Percentiles rank a stretch among this genome's conserved stretches.
phyloP scores from a whole-genome alignment of 2,888 invertebrate species.

The Microchrysa polita region DNA sequence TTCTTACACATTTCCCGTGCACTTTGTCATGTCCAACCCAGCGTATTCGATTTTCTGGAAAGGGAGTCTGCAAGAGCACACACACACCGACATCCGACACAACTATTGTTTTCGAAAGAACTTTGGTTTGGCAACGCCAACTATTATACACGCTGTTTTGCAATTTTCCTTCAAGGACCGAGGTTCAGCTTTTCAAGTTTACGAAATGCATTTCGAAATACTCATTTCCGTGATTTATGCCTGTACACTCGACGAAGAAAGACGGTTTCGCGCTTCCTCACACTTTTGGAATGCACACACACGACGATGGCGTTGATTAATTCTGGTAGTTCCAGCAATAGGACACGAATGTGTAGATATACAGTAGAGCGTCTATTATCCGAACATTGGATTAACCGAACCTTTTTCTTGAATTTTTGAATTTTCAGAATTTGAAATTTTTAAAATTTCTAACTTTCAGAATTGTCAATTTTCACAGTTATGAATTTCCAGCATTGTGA shows the following conservation, averaged over 20 bases:
- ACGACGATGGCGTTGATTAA: conserved; percentile 34
- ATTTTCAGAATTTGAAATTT: too few relatives aligned
- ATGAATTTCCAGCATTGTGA: too few relatives aligned
- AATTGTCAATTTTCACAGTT: too few relatives aligned
- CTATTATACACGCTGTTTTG: conserved; percentile 1
- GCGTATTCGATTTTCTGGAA: neutral
- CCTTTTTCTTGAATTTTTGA: too few relatives aligned
- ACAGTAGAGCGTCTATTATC: too few relatives aligned
- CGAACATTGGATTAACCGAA: too few relatives aligned
- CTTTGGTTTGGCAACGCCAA: neutral
- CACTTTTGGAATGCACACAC: neutral
- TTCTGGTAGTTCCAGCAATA: neutral
- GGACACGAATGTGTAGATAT: too few relatives aligned
- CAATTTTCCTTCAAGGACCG: neutral
- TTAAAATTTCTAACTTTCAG: too few relatives aligned
- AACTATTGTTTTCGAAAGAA: conserved; percentile 20
- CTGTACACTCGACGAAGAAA: neutral
- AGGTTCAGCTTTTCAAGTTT: neutral
- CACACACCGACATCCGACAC: too few relatives aligned
- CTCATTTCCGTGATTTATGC: conserved; percentile 12
- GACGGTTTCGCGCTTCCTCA: neutral
- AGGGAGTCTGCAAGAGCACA: neutral
- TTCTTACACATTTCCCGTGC: neutral
- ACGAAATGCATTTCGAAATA: conserved; percentile 19
- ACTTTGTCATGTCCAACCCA: conserved; percentile 4